Evolutionary conservation across 1,140 invertebrate species (phyloP).

Genomic region (Eueides isabella): DNA sequence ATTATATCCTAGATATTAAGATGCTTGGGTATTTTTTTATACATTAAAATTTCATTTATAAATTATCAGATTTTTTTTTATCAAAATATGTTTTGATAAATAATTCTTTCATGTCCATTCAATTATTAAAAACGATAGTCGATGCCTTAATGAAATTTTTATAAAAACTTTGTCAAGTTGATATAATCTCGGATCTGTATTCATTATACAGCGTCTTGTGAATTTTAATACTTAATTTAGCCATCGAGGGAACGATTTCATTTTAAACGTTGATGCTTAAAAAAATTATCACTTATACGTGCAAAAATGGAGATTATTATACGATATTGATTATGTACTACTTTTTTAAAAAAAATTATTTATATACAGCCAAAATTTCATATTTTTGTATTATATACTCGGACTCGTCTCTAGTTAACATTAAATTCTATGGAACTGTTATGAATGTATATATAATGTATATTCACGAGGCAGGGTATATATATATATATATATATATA

Average conservation of each 20-base stretch:
- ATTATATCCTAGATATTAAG: constrained; percentile 35
- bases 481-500: too few relatives aligned
- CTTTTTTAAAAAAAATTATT: not conserved
- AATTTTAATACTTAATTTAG: constrained; percentile 36
- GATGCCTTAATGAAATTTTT: too few relatives aligned
- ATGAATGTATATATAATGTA: too few relatives aligned
- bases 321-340: not conserved
- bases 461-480: too few relatives aligned
- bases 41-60: not conserved
- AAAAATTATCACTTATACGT: constrained; percentile 10
- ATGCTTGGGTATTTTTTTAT: constrained; percentile 17
- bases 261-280: constrained; percentile 12
- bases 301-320: constrained; percentile 16
- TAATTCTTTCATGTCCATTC: too few relatives aligned
- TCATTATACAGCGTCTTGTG: constrained; percentile 21
- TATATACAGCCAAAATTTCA: too few relatives aligned
- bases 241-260: constrained; percentile 23
- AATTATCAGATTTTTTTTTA: not conserved
- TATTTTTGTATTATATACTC: too few relatives aligned
- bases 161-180: constrained; percentile 67
- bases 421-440: too few relatives aligned
- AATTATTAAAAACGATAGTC: too few relatives aligned
- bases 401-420: too few relatives aligned
- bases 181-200: constrained; percentile 47
- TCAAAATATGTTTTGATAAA: not conserved